These are phyloP conservation scores for Leptoteleia sp. DNA, from an alignment of 1,140 invertebrate genomes.

Conservation along the genomic window DNA sequence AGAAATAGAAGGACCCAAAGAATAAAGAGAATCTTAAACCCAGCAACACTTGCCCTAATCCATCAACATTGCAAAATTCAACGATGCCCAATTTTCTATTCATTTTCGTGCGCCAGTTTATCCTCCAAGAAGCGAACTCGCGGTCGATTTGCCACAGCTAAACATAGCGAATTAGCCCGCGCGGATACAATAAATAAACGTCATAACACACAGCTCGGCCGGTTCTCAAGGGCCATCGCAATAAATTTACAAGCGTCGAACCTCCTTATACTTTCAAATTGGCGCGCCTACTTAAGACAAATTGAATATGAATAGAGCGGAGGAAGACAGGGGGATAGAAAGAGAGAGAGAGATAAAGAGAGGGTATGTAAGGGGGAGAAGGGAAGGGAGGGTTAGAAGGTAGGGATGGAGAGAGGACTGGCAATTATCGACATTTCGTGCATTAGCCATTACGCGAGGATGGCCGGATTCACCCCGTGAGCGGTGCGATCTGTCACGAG, in stretches of 20 bases:
- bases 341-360: too few relatives aligned
- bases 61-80: too few relatives aligned
- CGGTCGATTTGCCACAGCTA: slow-evolving; percentile 7
- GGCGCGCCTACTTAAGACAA: slow-evolving; percentile 42
- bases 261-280: slow-evolving; percentile 39
- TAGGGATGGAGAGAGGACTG: too few relatives aligned
- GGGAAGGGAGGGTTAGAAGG: too few relatives aligned
- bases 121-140: slow-evolving; percentile 14
- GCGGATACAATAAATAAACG: slow-evolving; percentile 37
- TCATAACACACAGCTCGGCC: slow-evolving; percentile 17
- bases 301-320: slow-evolving; percentile 39
- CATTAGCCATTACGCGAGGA: slow-evolving; percentile 27
- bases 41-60: too few relatives aligned
- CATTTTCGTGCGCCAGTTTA: too few relatives aligned
- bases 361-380: too few relatives aligned
- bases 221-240: slow-evolving; percentile 1
- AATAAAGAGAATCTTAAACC: too few relatives aligned
- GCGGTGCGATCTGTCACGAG: slow-evolving; percentile 73
- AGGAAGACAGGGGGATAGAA: too few relatives aligned
- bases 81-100: too few relatives aligned
- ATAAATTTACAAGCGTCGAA: slow-evolving; percentile 26
- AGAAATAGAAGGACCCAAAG: too few relatives aligned
- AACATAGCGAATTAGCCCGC: slow-evolving; percentile 16
- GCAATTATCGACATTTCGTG: slow-evolving; percentile 54
- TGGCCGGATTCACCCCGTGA: slow-evolving; percentile 49